phyloP scores from a whole-genome alignment of 2,888 invertebrate species.

The Dascillus cervinus region DNA sequence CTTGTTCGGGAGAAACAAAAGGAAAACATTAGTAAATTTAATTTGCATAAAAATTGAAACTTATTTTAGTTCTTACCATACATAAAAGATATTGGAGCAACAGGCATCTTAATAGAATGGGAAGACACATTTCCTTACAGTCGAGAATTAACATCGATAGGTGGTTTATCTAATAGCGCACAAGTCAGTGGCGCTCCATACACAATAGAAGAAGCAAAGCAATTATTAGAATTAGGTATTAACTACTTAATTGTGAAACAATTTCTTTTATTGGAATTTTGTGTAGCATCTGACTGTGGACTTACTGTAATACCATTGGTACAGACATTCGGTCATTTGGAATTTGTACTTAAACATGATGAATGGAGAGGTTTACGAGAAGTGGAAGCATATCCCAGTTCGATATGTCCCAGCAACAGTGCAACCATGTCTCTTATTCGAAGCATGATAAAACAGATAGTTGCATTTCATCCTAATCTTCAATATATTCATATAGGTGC shows the following conservation, averaged over 20 bases:
- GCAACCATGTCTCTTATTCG: constrained; percentile 55
- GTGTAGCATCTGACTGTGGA: constrained; percentile 53
- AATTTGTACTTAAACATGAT: constrained; percentile 71
- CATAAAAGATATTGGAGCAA: constrained; percentile 62
- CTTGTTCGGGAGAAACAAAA: too few relatives aligned
- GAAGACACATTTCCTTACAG: constrained; percentile 84
- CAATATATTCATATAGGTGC: constrained; percentile 73
- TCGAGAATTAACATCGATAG: constrained; percentile 52
- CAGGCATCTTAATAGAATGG: constrained; percentile 79
- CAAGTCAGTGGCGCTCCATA: constrained; percentile 54
- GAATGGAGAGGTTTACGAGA: constrained; percentile 60
- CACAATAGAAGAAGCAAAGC: constrained; percentile 55
- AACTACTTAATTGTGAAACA: not conserved
- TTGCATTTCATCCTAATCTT: constrained; percentile 56
- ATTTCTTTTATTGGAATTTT: too few relatives aligned
- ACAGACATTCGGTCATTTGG: constrained; percentile 85
- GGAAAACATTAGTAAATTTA: too few relatives aligned
- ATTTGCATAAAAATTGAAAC: too few relatives aligned
- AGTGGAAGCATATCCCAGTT: constrained; percentile 57
- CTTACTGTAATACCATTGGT: constrained; percentile 70
- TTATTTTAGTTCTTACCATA: constrained; percentile 51
- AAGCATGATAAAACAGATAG: constrained; percentile 63
- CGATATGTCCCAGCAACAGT: constrained; percentile 64
- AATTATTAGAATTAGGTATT: constrained; percentile 51
- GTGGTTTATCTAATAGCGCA: constrained; percentile 47